Conservation (phyloP, 2,797 vertebrate genomes). For the Pseudotriccus pelzelni region DNA sequence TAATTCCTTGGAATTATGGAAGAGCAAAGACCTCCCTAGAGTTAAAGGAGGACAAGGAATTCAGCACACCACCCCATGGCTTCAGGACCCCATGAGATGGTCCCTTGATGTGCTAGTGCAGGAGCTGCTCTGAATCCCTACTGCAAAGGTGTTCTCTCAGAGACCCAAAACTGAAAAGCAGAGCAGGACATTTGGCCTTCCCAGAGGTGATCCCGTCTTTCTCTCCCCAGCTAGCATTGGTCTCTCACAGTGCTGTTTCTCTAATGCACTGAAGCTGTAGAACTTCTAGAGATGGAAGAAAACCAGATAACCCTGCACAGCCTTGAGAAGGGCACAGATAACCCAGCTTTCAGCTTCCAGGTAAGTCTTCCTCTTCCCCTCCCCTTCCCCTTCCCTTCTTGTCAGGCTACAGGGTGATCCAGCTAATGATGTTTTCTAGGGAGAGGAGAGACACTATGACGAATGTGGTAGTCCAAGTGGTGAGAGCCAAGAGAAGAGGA, state of each 20-base stretch:
- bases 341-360: constrained; percentile 20
- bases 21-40: background rate
- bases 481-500: background rate
- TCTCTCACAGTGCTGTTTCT: background rate
- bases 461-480: background rate
- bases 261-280: background rate
- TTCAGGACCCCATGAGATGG: background rate
- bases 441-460: background rate
- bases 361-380: background rate
- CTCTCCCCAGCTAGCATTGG: background rate
- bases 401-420: accelerated
- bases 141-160: background rate
- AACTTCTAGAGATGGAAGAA: constrained; percentile 47
- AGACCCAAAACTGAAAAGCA: background rate
- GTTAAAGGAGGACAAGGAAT: background rate
- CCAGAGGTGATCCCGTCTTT: background rate
- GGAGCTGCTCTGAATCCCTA: background rate
- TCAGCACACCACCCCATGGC: background rate
- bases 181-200: background rate
- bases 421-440: constrained; percentile 25
- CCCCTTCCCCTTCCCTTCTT: background rate
- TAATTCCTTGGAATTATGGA: background rate
- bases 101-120: background rate
- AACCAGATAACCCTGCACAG: background rate
- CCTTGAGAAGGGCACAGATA: constrained; percentile 35